Base-by-base conservation (phyloP, 2,113 vertebrate genomes). In the Pristiophorus japonicus region DNA sequence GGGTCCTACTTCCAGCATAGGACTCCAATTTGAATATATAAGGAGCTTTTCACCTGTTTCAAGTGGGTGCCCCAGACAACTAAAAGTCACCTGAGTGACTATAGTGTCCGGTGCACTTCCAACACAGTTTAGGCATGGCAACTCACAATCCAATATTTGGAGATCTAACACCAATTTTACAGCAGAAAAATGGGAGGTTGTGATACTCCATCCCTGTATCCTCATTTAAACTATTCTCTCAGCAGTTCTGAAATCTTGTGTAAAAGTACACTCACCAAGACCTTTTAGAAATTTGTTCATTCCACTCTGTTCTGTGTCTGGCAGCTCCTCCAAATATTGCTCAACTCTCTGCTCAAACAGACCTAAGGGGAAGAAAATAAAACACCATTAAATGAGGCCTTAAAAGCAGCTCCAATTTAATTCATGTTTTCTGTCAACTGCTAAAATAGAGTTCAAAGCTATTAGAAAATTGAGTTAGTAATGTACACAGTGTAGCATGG, bases 271-370 rank as follows among this genome's bases (percentile, higher is more conserved):
- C 99, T 98, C 96, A 99, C 99, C 99, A 95, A 99, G 98, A 88
- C 99, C 99, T 97, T 98, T 98, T 51, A 99, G 98, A 96, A 99
- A 99, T 96, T 99, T 99, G 98, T 99, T 99, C 84, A 99, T 98
- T 95, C 99, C 99, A 16, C 99, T 99, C 96, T 99, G 99, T 96
- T 99, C 99, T 0, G 98, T 99, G 97, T 99, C 99, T 34, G 99
- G 99, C 90, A 99, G 98, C 97, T 99, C 99, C 95, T 99, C 99
- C 96, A 99, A 97, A 96, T 99, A 99, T 97, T 99, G 99, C 11
- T 99, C 99, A 22, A 98, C 99, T 96, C 99, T 98, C 97, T 98
- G 98, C 97, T 99, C 99, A 97, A 99, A 99, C 95, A 99, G 98
- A 73, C 99, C 99, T 99, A 96, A 45, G 73, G 87, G 73, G 95